Base-by-base conservation (phyloP, 2,113 vertebrate species). In the Seriola dumerili region DNA sequence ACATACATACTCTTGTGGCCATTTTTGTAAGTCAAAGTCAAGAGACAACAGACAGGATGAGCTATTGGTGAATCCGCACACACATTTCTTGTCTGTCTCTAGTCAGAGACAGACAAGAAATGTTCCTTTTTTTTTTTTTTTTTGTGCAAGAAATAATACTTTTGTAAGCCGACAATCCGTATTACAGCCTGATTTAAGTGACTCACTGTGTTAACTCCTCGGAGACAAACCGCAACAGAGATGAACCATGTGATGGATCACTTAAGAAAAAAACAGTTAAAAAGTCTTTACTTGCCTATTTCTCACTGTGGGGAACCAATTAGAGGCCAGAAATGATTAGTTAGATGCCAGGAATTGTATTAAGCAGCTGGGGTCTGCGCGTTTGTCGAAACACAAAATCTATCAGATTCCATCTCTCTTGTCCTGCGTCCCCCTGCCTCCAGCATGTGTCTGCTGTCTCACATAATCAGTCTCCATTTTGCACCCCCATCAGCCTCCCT, bases 391-490 rank as follows among this genome's bases (percentile, higher is more conserved):
- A 73, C 19, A 34, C 3, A 21, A 50, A 74, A 65, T 5, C 16
- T 0, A 29, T 62, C 32, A 5, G 48, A 8, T 25, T 83, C 52
- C 4, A 19, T 62, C 23, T 80, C 55, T 23, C 52, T 12, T 1
- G 25, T 21, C 52, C 48, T 44, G 40, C 12, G 12, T 64, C 71
- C 40, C 29, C 16, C 0, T 12, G 4, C 2, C 9, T 16, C 59
- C 63, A 71, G 68, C 77, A 46, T 57, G 69, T 19, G 19, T 66
- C 57, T 69, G 44, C 52, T 0, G 1, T 9, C 84, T 75, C 65
- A 54, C 76, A 78, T 87, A 40, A 88, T 91, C 85, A 4, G 76
- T 91, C 90, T 84, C 75, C 52, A 88, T 91, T 85, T 68, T 72
- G 76, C 46, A 29, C 44, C 58, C 58, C 73, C 76, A 78, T 77